Percentiles rank a stretch among this genome's conserved stretches.
Evolutionary conservation across 2,888 invertebrate genomes (phyloP).

Genomic region (Scaeva pyrastri): DNA sequence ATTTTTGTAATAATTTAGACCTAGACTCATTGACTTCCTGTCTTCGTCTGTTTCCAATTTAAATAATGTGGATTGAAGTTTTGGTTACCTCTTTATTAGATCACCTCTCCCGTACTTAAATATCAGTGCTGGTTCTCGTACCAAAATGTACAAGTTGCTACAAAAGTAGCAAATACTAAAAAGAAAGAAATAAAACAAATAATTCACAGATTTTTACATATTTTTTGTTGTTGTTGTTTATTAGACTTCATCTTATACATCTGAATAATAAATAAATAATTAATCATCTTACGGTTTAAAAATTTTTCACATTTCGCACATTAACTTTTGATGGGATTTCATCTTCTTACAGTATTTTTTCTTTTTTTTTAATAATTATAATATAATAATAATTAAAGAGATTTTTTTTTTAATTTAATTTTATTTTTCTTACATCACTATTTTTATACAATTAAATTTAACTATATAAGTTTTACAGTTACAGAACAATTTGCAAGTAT

Average conservation of each 20-base stretch:
- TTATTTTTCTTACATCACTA: conserved; percentile 43
- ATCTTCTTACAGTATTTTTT: conserved; percentile 27
- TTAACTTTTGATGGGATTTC: conserved; percentile 70
- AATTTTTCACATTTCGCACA: conserved; percentile 62
- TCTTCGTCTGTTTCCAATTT: too few relatives aligned
- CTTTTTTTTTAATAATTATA: conserved; percentile 5
- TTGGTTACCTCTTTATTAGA: too few relatives aligned
- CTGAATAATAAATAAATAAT: conserved; percentile 71
- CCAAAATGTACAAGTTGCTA: too few relatives aligned
- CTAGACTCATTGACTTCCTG: too few relatives aligned
- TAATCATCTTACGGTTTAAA: conserved; percentile 63
- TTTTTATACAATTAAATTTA: conserved; percentile 69
- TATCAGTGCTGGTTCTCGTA: too few relatives aligned
- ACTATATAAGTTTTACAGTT: conserved; percentile 65
- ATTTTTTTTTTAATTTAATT: conserved; percentile 42
- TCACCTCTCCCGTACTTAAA: too few relatives aligned
- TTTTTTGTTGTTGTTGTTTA: conserved; percentile 48
- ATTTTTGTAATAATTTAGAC: too few relatives aligned
- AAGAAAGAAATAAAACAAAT: conserved; percentile 3
- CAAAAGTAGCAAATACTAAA: too few relatives aligned
- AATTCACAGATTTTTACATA: conserved; percentile 57
- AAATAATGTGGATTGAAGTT: too few relatives aligned
- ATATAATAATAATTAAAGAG: conserved; percentile 30
- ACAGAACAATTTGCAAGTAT: conserved; percentile 64
- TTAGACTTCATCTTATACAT: conserved; percentile 70